phyloP scores from a whole-genome alignment of 2,888 invertebrate species.

The Brenthis ino region DNA sequence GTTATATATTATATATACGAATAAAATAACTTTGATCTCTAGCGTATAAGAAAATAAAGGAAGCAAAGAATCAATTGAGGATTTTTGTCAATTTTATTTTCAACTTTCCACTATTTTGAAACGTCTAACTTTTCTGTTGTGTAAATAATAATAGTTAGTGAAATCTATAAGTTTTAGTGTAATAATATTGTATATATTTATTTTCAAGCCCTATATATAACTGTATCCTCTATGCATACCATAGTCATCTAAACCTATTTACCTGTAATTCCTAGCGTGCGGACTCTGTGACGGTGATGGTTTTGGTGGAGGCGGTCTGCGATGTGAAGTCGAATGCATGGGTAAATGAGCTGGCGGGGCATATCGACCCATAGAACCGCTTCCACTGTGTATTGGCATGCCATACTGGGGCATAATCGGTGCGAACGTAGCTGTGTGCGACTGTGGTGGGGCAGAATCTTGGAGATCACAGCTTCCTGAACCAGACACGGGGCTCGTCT shows the following conservation, averaged over 20 bases:
- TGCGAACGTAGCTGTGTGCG: conserved; percentile 69
- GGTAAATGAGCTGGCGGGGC: conserved; percentile 78
- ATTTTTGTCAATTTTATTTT: too few species aligned
- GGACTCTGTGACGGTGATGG: conserved; percentile 80
- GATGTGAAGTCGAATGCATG: conserved; percentile 80
- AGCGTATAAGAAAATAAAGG: too few species aligned
- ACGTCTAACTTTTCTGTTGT: too few species aligned
- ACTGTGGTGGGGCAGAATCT: conserved; percentile 83
- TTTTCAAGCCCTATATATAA: too few species aligned
- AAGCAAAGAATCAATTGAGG: too few species aligned
- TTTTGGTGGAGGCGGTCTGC: conserved; percentile 74
- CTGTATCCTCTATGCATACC: too few species aligned
- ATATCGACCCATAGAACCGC: conserved; percentile 75
- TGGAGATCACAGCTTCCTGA: conserved; percentile 72
- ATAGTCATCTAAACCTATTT: conserved; percentile 21
- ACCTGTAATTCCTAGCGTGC: conserved; percentile 82
- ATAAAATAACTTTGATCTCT: too few species aligned
- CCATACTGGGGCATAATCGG: conserved; percentile 73
- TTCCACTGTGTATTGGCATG: conserved; percentile 65
- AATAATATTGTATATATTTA: too few species aligned
- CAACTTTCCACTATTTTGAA: too few species aligned
- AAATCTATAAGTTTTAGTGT: too few species aligned
- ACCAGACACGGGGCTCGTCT: conserved; percentile 74
- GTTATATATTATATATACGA: too few species aligned
- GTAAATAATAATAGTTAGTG: too few species aligned